These are phyloP conservation scores for Illadopsis cleaveri DNA, from an alignment of 2,113 vertebrate genomes.

Conservation along the genomic window DNA sequence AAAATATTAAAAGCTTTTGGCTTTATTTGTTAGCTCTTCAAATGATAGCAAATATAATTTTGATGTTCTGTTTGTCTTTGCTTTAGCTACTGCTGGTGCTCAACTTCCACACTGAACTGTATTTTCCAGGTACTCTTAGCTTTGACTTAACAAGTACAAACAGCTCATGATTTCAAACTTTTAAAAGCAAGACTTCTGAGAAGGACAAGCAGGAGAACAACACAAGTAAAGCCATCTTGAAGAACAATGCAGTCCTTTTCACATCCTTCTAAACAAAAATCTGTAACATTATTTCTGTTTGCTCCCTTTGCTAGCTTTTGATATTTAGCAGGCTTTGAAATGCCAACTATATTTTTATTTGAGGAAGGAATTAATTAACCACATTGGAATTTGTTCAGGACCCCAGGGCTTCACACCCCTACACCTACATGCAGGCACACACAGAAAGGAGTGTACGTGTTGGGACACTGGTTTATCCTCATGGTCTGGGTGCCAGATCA, in stretches of 20 bases:
- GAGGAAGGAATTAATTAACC: conserved; percentile 32
- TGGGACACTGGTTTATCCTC: neutral
- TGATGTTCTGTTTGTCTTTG: neutral
- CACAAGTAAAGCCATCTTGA: neutral
- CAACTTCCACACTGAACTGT: neutral
- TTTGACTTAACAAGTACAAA: neutral
- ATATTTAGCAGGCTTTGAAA: conserved; percentile 4
- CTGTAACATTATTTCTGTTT: neutral
- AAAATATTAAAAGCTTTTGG: neutral
- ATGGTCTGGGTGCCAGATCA: neutral
- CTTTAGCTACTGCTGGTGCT: neutral
- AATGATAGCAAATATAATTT: neutral
- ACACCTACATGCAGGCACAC: neutral
- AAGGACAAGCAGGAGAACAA: neutral
- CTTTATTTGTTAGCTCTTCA: neutral
- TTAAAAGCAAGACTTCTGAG: neutral
- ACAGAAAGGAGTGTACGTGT: neutral
- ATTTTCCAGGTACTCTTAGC: neutral
- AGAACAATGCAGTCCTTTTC: neutral
- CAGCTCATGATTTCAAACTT: neutral
- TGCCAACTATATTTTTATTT: neutral
- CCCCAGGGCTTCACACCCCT: neutral
- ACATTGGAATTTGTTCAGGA: neutral
- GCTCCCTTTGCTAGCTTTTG: neutral
- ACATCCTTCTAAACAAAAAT: neutral